Percentiles rank a stretch among this genome's conserved stretches.
phyloP scores from a whole-genome alignment of 2,113 vertebrate genomes.

The Morone saxatilis region DNA sequence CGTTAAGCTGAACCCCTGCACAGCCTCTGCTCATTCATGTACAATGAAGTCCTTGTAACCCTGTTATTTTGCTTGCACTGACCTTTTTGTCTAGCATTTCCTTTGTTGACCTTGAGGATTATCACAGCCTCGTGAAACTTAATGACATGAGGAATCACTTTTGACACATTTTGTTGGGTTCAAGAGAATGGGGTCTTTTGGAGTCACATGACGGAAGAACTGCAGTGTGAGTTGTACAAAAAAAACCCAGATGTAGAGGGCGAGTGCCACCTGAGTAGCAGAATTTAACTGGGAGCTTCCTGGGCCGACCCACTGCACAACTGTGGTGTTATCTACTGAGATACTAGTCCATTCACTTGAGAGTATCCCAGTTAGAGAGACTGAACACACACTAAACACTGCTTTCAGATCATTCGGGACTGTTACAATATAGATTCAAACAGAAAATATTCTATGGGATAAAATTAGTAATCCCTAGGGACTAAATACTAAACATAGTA shows the following conservation, averaged over 20 bases:
- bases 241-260: not conserved
- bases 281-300: not conserved
- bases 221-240: not conserved
- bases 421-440: too few relatives aligned
- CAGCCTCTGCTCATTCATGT: not conserved
- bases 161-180: not conserved
- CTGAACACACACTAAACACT: not conserved
- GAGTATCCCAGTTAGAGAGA: not conserved
- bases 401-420: not conserved
- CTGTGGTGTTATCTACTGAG: not conserved
- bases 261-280: not conserved
- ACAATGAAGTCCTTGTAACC: not conserved
- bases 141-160: not conserved
- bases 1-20: not conserved
- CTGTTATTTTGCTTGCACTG: not conserved
- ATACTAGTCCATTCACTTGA: not conserved
- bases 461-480: too few relatives aligned
- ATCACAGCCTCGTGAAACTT: not conserved
- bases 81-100: not conserved
- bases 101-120: not conserved
- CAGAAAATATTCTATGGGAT: too few relatives aligned
- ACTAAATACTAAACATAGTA: too few relatives aligned
- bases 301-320: not conserved
- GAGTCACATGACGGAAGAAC: not conserved
- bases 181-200: not conserved